Evolutionary conservation across 2,113 vertebrate species (phyloP).

Genomic region (Tachuris rubrigastra): DNA sequence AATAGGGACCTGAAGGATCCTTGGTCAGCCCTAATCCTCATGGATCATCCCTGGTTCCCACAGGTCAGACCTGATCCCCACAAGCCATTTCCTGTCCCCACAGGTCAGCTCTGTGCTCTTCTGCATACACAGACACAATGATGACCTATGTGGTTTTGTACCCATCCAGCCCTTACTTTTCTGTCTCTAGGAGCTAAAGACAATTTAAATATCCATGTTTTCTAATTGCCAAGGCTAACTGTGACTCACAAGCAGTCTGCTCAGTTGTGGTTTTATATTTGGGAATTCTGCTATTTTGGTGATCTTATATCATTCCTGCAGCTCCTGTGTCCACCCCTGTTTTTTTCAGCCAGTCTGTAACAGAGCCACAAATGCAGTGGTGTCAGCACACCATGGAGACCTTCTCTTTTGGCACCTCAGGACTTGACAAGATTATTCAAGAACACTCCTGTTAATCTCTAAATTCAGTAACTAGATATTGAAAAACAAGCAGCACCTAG

Average conservation of each 20-base stretch:
- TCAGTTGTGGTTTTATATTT: background rate
- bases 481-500: background rate
- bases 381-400: rapidly evolving
- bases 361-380: background rate
- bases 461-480: background rate
- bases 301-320: rapidly evolving
- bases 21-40: background rate
- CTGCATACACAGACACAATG: rapidly evolving
- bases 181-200: background rate
- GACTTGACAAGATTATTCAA: background rate
- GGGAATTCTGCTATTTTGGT: background rate
- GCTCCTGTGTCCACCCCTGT: rapidly evolving
- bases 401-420: background rate
- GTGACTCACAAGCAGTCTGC: background rate
- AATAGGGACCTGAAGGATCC: background rate
- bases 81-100: background rate
- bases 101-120: background rate
- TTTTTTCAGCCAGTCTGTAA: background rate
- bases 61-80: rapidly evolving
- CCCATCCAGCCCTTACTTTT: background rate
- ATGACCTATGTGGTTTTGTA: background rate
- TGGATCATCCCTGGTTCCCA: rapidly evolving
- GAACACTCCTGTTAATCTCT: background rate
- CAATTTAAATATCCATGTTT: background rate
- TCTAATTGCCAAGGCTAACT: background rate